Base-by-base conservation (phyloP, 1,140 invertebrate species). In the Trichonephila clavipes region DNA sequence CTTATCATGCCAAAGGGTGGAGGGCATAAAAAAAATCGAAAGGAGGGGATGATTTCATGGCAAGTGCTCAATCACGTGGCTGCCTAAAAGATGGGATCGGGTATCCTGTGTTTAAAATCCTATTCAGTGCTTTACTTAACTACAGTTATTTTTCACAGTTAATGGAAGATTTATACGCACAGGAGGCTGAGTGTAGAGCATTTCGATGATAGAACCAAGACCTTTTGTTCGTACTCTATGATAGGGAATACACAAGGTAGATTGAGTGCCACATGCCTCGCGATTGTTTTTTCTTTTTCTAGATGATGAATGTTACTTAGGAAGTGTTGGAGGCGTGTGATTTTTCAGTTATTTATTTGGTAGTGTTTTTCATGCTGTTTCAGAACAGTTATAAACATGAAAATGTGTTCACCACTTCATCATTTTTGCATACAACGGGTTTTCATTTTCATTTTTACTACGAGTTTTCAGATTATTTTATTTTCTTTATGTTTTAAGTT, bases 121-220 rank as follows among this genome's bases (percentile, higher is more conserved):
- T 44, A 24, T 85, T 19, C 44, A 85, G 40, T 85, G 82, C 82
- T 85, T 85, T 85, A 58, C 82, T 85, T 85, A 85, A 85, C 40
- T 4, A 85, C 51, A 44, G 82, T 85, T 59, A 85, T 85, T 85
- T 85, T 58, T 59, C n/a, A 85, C 40, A 21, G 44, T 59, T 85
- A 85, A 85, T 85, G 82, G 82, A 44, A 85, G 51, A 85, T 85
- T 85, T 85, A 85, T 85, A 85, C 82, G 58, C 82, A 40, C 34
- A 19, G n/a, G 82, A 51, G 82, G 44, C 44, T 40, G 72, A 10
- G 72, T 34, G 6, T 40, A 28, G 34, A 77, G 34, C 72, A 77
- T 77, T 77, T 34, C 24, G 34, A 34, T 77, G 72, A 77, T 77
- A 77, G 28, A 77, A 40, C 72, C 72, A 12, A 40, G 72, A 77